Evolutionary conservation across 1,140 invertebrate species (phyloP).

Genomic region (Neelides sp.): DNA sequence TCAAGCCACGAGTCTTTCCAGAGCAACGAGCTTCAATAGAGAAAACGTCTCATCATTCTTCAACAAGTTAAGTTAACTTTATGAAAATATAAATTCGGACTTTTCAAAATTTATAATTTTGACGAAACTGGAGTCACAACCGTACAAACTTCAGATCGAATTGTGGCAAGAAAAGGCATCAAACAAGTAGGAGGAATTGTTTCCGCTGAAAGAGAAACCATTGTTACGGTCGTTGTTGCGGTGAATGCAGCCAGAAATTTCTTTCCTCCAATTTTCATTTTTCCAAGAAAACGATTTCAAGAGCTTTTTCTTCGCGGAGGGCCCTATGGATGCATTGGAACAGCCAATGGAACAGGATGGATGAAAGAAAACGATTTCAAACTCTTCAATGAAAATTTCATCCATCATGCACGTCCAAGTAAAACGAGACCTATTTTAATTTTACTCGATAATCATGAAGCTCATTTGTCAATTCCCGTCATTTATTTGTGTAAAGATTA

Average conservation of each 20-base stretch:
- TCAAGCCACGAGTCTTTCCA: conserved; percentile 38
- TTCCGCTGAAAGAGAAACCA: conserved; percentile 36
- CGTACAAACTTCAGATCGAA: conserved; percentile 37
- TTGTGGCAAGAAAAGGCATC: conserved; percentile 34
- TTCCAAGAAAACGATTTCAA: conserved; percentile 35
- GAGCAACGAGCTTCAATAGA: conserved; percentile 41
- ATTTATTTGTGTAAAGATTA: conserved; percentile 25
- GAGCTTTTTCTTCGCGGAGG: conserved; percentile 38
- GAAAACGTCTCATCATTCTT: conserved; percentile 36
- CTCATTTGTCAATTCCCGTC: conserved; percentile 30
- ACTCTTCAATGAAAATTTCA: conserved; percentile 35
- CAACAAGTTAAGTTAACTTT: conserved; percentile 33
- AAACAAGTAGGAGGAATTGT: conserved; percentile 36
- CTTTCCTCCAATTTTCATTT: conserved; percentile 39
- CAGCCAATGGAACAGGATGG: conserved; percentile 35
- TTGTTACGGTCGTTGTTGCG: conserved; percentile 36
- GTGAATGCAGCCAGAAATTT: conserved; percentile 36
- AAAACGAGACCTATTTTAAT: conserved; percentile 27
- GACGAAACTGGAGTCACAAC: conserved; percentile 40
- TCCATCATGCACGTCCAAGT: conserved; percentile 25
- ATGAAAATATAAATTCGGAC: conserved; percentile 34
- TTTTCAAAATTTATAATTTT: conserved; percentile 37
- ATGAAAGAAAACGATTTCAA: conserved; percentile 34
- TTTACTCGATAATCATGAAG: conserved; percentile 35
- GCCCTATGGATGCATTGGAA: conserved; percentile 35